Evolutionary conservation across 2,797 vertebrate genomes (phyloP), one percentile per base, ranked within the genome.

Genomic region (Peromyscus melanophrys): DNA sequence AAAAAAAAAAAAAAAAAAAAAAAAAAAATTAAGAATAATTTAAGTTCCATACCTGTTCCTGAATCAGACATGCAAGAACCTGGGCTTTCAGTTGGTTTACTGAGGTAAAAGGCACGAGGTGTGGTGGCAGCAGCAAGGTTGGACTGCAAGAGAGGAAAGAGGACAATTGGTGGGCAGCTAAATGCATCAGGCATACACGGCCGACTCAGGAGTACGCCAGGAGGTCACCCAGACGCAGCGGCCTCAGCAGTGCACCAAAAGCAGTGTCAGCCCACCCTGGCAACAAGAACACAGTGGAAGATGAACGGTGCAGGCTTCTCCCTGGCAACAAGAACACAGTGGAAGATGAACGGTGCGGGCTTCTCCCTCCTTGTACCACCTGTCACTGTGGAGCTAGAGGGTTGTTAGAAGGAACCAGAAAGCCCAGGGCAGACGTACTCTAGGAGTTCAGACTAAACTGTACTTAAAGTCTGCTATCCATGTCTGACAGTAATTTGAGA

Each of bases 11-110:
- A n/a, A n/a, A n/a, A n/a, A n/a, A n/a, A n/a, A n/a, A n/a, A n/a
- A n/a, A n/a, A n/a, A n/a, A n/a, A n/a, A n/a, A n/a, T n/a, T n/a
- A 34, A 67, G 40, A 46, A 95, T n/a, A 95, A 27, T 63, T 81
- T 34, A 92, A 78, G 57, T 52, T 55, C 92, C 83, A 0, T 99
- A 99, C 99, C 99, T 99, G 99, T 99, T 94, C 98, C 99, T 97
- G 96, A 94, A 55, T 99, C 99, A 76, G 99, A 99, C 96, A 98
- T 97, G 95, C 99, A 69, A 14, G 98, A 99, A 96, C 96, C 98
- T 0, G 98, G 97, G 92, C 99, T 99, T 98, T 99, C 99, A 7
- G 99, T 99, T 69, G 99, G 99, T 96, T 98, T 98, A 61, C 95
- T 99, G 98, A 99, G 98, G 98, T 99, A 98, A 98, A 99, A 99